Percentiles rank a stretch among this genome's conserved stretches.
These are phyloP conservation scores for Sciurus niger DNA, from an alignment of 2,113 vertebrate genomes.

Conservation along the genomic window DNA sequence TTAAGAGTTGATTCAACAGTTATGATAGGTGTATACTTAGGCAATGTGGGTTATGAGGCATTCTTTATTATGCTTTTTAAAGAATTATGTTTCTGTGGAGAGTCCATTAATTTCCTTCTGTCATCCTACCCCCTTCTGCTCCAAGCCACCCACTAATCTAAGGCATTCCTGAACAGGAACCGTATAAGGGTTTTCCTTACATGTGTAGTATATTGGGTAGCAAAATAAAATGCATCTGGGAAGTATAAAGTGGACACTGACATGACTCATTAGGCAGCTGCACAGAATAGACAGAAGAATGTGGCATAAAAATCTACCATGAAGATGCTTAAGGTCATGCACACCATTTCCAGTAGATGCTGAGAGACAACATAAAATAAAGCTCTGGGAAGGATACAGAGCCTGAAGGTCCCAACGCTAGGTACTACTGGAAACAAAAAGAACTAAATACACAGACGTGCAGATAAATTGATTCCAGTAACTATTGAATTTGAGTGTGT, in stretches of 20 bases:
- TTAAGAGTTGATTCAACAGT: constrained; percentile 49
- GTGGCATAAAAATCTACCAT: background rate
- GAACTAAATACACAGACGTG: background rate
- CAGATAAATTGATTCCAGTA: background rate
- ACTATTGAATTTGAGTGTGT: background rate
- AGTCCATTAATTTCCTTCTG: constrained; percentile 52
- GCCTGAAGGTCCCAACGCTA: background rate
- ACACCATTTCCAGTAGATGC: background rate
- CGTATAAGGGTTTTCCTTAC: constrained; percentile 12
- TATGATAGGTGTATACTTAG: background rate
- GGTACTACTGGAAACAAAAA: background rate
- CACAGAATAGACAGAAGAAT: background rate
- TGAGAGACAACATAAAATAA: background rate
- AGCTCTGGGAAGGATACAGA: background rate
- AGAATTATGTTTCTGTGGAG: constrained; percentile 44
- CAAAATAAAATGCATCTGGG: constrained; percentile 46
- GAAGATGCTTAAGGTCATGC: background rate
- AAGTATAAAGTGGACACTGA: constrained; percentile 28
- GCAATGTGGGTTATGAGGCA: background rate
- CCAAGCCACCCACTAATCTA: constrained; percentile 67
- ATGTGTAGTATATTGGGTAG: background rate
- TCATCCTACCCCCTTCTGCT: background rate
- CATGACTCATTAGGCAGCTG: constrained; percentile 39
- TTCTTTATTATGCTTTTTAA: background rate
- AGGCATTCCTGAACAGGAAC: constrained; percentile 39